Evolutionary conservation across 2,113 vertebrate species (phyloP).

Genomic region (Boleophthalmus pectinirostris): DNA sequence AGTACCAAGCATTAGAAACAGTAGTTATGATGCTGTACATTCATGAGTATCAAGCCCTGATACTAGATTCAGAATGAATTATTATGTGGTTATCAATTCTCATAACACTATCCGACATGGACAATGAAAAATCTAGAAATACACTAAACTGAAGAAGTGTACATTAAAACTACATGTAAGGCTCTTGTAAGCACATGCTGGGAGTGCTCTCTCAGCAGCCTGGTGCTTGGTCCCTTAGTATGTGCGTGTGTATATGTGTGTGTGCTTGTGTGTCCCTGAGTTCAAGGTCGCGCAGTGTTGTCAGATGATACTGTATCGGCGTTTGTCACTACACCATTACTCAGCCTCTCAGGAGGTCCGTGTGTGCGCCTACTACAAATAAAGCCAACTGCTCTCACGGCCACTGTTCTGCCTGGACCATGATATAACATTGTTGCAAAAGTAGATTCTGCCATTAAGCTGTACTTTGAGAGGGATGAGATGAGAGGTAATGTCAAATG

Average conservation of each 20-base stretch:
- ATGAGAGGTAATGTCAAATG: no score
- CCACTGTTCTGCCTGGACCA: slow-evolving; percentile 21
- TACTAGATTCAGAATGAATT: no score
- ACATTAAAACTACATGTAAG: slow-evolving; percentile 6
- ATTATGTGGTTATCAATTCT: no score
- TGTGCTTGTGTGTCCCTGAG: neutral
- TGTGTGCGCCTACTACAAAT: slow-evolving; percentile 15
- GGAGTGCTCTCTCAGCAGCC: slow-evolving; percentile 36
- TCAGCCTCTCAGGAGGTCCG: slow-evolving; percentile 9
- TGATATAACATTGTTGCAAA: neutral
- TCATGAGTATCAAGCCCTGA: no score
- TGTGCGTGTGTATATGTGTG: neutral
- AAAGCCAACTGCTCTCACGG: slow-evolving; percentile 9
- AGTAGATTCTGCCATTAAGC: neutral
- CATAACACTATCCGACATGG: no score
- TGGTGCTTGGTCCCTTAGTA: slow-evolving; percentile 3
- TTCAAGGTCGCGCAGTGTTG: slow-evolving; percentile 51
- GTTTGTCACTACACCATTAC: slow-evolving; percentile 32
- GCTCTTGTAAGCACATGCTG: slow-evolving; percentile 15
- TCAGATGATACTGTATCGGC: slow-evolving; percentile 21
- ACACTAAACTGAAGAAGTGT: neutral
- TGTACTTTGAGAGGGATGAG: no score
- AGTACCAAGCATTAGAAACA: no score
- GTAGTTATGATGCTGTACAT: no score
- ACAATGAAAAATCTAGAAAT: neutral